Conservation (phyloP, 1,140 invertebrate genomes). For the Oncopeltus fasciatus region DNA sequence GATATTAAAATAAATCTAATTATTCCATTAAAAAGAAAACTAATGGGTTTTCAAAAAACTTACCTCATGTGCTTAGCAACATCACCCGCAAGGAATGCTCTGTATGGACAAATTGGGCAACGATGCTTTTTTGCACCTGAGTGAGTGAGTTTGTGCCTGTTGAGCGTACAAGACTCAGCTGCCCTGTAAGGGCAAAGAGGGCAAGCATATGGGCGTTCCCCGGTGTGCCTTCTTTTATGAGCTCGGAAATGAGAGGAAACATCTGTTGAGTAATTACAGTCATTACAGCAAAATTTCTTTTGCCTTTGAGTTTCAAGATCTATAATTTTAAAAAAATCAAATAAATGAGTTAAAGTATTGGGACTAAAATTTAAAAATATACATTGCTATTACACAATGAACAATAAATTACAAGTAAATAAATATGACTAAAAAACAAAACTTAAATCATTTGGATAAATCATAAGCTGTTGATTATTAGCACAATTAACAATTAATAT, state of each 20-base stretch:
- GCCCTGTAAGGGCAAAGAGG: not conserved
- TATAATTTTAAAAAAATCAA: not conserved
- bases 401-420: too few species aligned
- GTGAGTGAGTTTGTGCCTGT: not conserved
- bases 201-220: not conserved
- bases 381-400: too few species aligned
- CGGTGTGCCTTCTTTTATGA: not conserved
- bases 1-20: too few species aligned
- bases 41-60: too few species aligned
- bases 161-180: not conserved
- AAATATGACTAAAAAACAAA: too few species aligned
- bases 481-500: too few species aligned
- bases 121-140: not conserved
- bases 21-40: too few species aligned
- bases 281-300: not conserved
- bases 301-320: not conserved
- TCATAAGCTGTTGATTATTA: too few species aligned
- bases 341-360: not conserved
- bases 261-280: slow-evolving; percentile 1
- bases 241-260: not conserved
- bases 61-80: slow-evolving; percentile 1
- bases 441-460: too few species aligned
- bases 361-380: too few species aligned
- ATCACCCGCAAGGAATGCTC: not conserved
- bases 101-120: not conserved